Conservation (phyloP, 2,797 vertebrate genomes). For the Amazona ochrocephala region DNA sequence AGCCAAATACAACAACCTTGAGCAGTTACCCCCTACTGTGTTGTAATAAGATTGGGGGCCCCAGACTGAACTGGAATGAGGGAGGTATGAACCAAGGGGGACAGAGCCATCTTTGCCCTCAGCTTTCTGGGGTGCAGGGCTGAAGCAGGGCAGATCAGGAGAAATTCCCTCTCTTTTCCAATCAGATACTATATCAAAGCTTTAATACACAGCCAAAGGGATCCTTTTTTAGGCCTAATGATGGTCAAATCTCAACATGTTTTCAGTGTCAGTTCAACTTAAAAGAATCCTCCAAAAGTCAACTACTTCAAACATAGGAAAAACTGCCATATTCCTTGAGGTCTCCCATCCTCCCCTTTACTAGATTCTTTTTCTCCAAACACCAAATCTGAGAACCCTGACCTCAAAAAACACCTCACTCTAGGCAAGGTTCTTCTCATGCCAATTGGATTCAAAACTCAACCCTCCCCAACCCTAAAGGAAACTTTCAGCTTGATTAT, state of each 20-base stretch:
- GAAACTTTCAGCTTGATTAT: constrained; percentile 23
- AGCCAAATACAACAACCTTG: constrained; percentile 30
- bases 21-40: not conserved
- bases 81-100: not conserved
- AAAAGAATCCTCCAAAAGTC: constrained; percentile 43
- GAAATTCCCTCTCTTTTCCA: constrained; percentile 23
- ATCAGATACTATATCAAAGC: constrained; percentile 50
- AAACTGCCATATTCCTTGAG: constrained; percentile 59
- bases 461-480: constrained; percentile 30
- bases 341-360: constrained; percentile 22
- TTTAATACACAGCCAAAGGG: constrained; percentile 53
- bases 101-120: not conserved
- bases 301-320: constrained; percentile 55
- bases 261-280: constrained; percentile 53
- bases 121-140: not conserved
- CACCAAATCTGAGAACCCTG: constrained; percentile 21
- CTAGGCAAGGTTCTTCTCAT: constrained; percentile 22
- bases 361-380: constrained; percentile 7
- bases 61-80: not conserved
- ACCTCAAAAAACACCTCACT: constrained; percentile 32
- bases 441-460: constrained; percentile 36
- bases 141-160: not conserved
- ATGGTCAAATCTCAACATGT: constrained; percentile 72
- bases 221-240: constrained; percentile 59
- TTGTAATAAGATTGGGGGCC: fast-evolving